A percentile compares a stretch with the other conserved stretches of the same genome.
phyloP scores from a whole-genome alignment of 2,797 vertebrate species.

The Cyclopterus lumpus region DNA sequence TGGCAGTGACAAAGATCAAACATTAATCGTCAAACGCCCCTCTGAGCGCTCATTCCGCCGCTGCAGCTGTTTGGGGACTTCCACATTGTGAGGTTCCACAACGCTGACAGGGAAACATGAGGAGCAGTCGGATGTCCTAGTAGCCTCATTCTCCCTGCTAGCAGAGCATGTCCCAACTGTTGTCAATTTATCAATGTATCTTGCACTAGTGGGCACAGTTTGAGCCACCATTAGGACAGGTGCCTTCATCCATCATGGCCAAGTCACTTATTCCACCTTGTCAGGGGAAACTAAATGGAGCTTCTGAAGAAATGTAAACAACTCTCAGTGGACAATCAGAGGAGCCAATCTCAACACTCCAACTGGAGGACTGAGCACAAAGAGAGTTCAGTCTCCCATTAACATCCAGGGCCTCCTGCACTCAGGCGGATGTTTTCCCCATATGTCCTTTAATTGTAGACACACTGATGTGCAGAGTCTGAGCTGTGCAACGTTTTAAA shows the following conservation, averaged over 20 bases:
- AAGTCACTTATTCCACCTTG: conserved; percentile 98
- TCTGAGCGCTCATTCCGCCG: conserved; percentile 72
- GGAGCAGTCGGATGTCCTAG: conserved; percentile 87
- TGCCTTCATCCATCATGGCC: conserved; percentile 99
- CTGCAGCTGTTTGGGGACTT: conserved; percentile 87
- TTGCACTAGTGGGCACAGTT: conserved; percentile 99
- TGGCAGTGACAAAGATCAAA: conserved; percentile 47
- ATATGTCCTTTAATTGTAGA: conserved; percentile 48
- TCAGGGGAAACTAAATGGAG: conserved; percentile 97
- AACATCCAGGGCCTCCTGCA: conserved; percentile 45
- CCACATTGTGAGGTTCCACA: conserved; percentile 82
- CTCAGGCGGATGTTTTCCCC: conserved; percentile 37
- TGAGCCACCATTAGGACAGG: conserved; percentile 99
- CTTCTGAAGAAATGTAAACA: conserved; percentile 99
- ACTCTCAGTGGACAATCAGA: conserved; percentile 97
- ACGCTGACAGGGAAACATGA: conserved; percentile 71
- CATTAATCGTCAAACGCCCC: conserved; percentile 59
- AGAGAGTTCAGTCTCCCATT: conserved; percentile 50
- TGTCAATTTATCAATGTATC: conserved; percentile 99
- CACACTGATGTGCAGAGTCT: conserved; percentile 4
- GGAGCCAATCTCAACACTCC: conserved; percentile 63
- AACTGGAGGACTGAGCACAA: conserved; percentile 35
- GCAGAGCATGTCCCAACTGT: conserved; percentile 98
- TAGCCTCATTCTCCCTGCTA: conserved; percentile 95
- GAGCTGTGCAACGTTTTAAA: conserved; percentile 22